A percentile compares a stretch with the other conserved stretches of the same genome.
Conservation (phyloP, 2,888 invertebrate species). For the Frankliniella intonsa region DNA sequence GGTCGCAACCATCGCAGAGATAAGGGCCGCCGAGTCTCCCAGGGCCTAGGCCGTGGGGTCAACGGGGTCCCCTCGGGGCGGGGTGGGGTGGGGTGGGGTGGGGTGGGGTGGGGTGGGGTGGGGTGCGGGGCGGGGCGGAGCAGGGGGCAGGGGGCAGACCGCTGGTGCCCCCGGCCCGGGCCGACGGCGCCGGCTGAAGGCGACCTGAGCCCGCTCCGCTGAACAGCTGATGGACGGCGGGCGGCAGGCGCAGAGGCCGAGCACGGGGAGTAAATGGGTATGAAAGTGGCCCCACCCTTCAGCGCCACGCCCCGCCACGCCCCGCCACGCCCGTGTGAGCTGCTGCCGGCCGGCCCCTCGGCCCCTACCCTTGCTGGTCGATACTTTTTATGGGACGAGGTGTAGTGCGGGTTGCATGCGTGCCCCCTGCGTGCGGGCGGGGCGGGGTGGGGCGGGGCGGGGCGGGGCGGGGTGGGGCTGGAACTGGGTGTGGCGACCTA, state of each 20-base stretch:
- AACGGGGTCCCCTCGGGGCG: neutral
- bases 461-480: neutral
- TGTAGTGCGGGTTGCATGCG: constrained; percentile 21
- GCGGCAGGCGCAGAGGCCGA: neutral
- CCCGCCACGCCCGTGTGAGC: neutral
- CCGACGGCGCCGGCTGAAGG: no score
- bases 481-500: no score
- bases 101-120: neutral
- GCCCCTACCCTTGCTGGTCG: neutral
- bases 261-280: neutral
- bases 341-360: neutral
- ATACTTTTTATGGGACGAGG: constrained; percentile 5
- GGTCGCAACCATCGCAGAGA: no score
- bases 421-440: neutral
- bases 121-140: neutral
- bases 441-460: neutral
- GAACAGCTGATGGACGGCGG: no score
- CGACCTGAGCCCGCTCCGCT: no score
- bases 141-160: neutral
- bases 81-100: neutral
- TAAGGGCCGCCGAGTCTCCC: no score
- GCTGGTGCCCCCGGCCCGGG: neutral
- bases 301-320: neutral
- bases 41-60: no score
- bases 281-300: neutral